Conservation (phyloP, 2,113 vertebrate genomes). For the Bufo bufo region DNA sequence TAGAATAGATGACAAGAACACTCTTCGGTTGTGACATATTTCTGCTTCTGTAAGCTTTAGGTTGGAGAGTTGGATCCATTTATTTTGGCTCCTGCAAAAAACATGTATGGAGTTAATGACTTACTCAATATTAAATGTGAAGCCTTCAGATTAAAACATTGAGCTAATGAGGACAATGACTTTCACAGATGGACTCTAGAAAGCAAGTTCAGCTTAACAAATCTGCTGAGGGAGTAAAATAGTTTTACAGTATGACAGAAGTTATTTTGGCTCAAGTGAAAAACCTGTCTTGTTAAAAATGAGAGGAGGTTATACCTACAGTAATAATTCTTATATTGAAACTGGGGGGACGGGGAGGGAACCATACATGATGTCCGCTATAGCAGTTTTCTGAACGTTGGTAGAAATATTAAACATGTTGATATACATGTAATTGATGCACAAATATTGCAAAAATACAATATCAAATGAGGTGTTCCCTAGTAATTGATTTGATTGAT, state of each 20-base stretch:
- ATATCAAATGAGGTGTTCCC: too few species aligned
- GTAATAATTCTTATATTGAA: neutral
- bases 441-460: too few species aligned
- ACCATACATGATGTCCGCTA: neutral
- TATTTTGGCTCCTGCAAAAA: neutral
- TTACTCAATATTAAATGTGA: conserved; percentile 8
- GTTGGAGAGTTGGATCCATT: neutral
- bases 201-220: conserved; percentile 12
- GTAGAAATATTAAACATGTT: neutral
- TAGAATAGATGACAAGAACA: too few species aligned
- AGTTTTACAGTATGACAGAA: conserved; percentile 14
- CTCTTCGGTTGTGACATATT: neutral
- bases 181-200: conserved; percentile 10
- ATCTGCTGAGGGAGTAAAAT: conserved; percentile 28
- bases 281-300: conserved; percentile 6
- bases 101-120: neutral
- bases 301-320: neutral
- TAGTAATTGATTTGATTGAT: neutral
- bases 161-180: conserved; percentile 15
- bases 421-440: neutral
- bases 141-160: neutral
- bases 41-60: neutral
- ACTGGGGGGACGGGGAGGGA: neutral
- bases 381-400: neutral
- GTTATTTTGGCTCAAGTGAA: conserved; percentile 7